Base-by-base conservation (phyloP, 2,113 vertebrate genomes). In the Danionella cerebrum region DNA sequence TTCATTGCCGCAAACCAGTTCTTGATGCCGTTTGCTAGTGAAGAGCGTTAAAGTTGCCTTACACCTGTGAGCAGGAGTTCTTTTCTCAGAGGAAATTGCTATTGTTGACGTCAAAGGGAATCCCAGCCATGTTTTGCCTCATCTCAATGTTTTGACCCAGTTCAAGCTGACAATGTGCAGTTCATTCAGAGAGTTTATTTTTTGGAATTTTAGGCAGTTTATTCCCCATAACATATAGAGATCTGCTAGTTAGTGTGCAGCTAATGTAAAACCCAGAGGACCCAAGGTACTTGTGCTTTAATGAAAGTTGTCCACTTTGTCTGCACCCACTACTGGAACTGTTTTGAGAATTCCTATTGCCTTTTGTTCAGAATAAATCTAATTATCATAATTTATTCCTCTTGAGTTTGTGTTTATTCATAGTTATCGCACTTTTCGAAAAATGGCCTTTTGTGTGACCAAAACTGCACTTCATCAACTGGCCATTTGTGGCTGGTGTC, bases 281-380 rank as follows among this genome's bases (percentile, higher is more conserved):
- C 12, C 10, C 3, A 6, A 8, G 12, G 3, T 18, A 11, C 11
- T n/a, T n/a, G 12, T 5, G 18, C 42, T 48, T n/a, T 13, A 60
- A 6, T 22, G 11, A 5, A 66, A 55, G 48, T n/a, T 25, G 44
- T 27, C 52, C 44, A 39, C 16, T 31, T 22, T 76, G 75, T 83
- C 79, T 87, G 73, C 51, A 73, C 79, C 68, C 52, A 78, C 52
- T 78, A 64, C 57, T 72, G 48, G 22, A 74, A 78, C 41, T 66
- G 42, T 78, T 79, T 79, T 55, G 42, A 60, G 60, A 58, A 76
- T 81, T 79, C 83, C 69, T 82, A 77, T 80, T 81, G 81, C 78
- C 80, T 79, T 81, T 78, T 74, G 69, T 67, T 79, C 59, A 70
- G 77, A 86, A 84, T 83, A 72, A 90, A 87, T 86, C 84, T 84